These are phyloP conservation scores for Petrocephalus sullivani DNA, from an alignment of 2,797 vertebrate species.

Conservation along the genomic window DNA sequence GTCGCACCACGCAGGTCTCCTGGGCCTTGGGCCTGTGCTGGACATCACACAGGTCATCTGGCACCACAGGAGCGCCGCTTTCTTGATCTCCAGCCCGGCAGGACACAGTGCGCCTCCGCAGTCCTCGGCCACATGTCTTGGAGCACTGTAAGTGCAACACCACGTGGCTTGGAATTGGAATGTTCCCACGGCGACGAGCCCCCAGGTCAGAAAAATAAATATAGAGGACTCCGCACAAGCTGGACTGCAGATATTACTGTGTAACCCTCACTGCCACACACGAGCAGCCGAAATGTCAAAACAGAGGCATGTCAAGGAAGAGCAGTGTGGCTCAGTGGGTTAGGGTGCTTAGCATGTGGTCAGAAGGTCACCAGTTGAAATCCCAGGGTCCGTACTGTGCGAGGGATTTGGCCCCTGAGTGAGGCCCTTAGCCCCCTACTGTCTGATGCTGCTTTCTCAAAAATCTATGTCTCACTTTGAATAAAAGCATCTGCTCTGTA, in stretches of 20 bases:
- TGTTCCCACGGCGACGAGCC: background rate
- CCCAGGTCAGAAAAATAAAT: background rate
- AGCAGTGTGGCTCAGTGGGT: background rate
- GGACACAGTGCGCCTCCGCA: slow-evolving; percentile 76
- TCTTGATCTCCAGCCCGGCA: slow-evolving; percentile 68
- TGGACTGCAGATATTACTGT: background rate
- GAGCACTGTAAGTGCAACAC: slow-evolving; percentile 70
- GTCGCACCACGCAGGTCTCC: slow-evolving; percentile 80
- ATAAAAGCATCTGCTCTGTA: background rate
- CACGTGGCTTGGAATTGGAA: background rate
- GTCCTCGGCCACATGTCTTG: slow-evolving; percentile 87
- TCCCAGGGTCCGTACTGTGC: background rate
- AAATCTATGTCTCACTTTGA: background rate
- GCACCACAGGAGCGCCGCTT: slow-evolving; percentile 58
- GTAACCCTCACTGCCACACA: background rate
- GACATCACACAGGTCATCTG: slow-evolving; percentile 72
- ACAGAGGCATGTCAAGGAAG: background rate
- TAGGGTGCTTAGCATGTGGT: background rate
- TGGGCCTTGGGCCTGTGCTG: slow-evolving; percentile 71
- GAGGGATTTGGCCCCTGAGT: background rate
- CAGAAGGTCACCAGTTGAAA: background rate
- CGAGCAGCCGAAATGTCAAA: background rate
- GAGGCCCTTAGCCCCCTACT: background rate
- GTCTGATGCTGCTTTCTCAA: background rate
- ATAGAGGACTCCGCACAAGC: background rate